Evolutionary conservation across 2,797 vertebrate species (phyloP), one percentile per base, ranked within the genome.

Genomic region (Sebastes miniatus): DNA sequence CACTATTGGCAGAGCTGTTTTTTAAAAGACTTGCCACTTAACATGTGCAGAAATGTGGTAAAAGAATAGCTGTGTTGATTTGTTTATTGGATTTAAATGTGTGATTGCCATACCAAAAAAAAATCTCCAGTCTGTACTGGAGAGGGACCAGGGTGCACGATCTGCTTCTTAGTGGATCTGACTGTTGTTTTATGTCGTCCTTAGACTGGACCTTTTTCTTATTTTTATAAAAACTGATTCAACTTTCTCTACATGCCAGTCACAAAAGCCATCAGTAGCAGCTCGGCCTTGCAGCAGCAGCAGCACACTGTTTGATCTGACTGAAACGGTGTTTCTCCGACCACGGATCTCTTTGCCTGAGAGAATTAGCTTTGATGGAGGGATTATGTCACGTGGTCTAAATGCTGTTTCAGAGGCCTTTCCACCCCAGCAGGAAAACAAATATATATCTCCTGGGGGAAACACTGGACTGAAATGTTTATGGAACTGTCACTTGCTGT

Each of bases 391-490:
- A 43, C 9, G 5, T 67, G 76, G 62, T 85, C 50, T 69, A 56
- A 84, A 85, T 81, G 86, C 82, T 84, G 80, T 92, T 89, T 83
- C 63, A 81, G 69, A 92, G 83, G 80, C 76, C 72, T 75, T 88
- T 84, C 81, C 58, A 81, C 87, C 88, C 89, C 88, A 83, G 84
- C 58, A 80, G 79, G 74, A 69, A 80, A 71, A 68, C 29, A 31
- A 8, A 63, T 10, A 76, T 65, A 65, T 61, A 69, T 67, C 54
- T 77, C 78, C 81, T 87, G 82, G 92, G 87, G 88, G 89, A 90
- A 90, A 93, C 91, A 93, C 91, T 92, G 92, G 91, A 94, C 90
- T 91, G 85, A 91, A 89, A 81, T 79, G 74, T 90, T 80, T 73
- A 81, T 88, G 69, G 82, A 87, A 54, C 34, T 85, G 64, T 92